Conservation (phyloP, 2,888 invertebrate species). For the Eutolmus rufibarbis region DNA sequence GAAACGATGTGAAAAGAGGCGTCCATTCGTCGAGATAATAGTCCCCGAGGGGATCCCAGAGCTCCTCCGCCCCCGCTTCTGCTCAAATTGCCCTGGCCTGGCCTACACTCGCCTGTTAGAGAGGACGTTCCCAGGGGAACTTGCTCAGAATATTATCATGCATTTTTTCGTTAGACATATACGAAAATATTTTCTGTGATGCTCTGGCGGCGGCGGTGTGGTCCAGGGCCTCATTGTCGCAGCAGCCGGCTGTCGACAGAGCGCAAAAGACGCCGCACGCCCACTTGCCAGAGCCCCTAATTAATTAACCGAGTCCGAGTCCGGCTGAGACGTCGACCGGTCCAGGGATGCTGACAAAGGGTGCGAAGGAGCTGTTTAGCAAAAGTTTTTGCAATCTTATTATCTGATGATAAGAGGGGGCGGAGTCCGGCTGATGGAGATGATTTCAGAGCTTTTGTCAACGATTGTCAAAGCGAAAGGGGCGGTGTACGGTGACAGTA, state of each 20-base stretch:
- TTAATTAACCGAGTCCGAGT: background rate
- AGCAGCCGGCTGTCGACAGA: background rate
- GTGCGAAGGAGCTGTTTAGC: background rate
- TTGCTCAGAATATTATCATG: background rate
- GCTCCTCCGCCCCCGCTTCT: background rate
- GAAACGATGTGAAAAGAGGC: conserved; percentile 16
- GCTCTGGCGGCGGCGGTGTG: background rate
- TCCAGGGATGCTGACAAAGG: background rate
- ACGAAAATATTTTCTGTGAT: background rate
- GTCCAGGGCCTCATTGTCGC: background rate
- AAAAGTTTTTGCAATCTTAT: background rate
- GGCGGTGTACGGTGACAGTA: background rate
- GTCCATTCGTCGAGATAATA: conserved; percentile 14
- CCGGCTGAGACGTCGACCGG: background rate
- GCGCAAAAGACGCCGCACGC: background rate
- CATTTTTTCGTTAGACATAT: background rate
- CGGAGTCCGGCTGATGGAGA: background rate
- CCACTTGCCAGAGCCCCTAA: background rate
- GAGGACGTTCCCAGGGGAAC: background rate
- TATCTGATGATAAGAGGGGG: background rate
- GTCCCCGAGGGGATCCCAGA: background rate
- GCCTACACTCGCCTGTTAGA: background rate
- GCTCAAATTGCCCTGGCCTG: background rate
- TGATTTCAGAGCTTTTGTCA: background rate
- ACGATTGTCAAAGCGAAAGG: background rate